Percentiles rank a stretch among this genome's conserved stretches.
phyloP scores from a whole-genome alignment of 2,888 invertebrate species.

The Apomyelois bistriatella region DNA sequence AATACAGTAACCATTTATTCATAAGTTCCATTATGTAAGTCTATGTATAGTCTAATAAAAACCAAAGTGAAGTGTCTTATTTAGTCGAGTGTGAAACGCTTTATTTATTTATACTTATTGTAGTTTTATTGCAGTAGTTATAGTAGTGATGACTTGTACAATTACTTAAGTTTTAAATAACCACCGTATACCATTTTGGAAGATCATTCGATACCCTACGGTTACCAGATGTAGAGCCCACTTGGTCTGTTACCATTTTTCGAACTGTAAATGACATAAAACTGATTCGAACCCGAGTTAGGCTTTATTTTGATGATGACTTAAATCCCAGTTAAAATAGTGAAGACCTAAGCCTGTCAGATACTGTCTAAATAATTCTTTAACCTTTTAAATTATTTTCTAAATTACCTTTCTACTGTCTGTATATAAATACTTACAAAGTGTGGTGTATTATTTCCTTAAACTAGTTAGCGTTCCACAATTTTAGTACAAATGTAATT shows the following conservation, averaged over 20 bases:
- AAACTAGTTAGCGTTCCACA: not conserved
- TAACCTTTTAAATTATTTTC: not conserved
- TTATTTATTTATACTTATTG: conserved; percentile 67
- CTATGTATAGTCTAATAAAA: conserved; percentile 62
- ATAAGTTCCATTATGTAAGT: conserved; percentile 17
- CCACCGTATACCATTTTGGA: not conserved
- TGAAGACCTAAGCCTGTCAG: no score
- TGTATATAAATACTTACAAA: not conserved
- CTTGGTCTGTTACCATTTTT: conserved; percentile 30
- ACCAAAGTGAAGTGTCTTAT: conserved; percentile 75
- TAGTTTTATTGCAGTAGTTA: conserved; percentile 15
- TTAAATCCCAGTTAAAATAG: not conserved
- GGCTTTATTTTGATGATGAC: not conserved
- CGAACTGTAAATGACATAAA: not conserved
- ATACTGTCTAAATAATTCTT: no score
- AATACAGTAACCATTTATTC: not conserved
- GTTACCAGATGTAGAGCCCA: conserved; percentile 24
- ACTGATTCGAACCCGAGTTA: not conserved
- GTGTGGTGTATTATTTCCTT: not conserved
- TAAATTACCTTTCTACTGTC: not conserved
- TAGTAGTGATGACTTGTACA: not conserved
- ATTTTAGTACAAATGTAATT: not conserved
- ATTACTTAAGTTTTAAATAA: not conserved
- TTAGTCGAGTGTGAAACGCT: conserved; percentile 77
- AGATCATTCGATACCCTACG: not conserved